These are phyloP conservation scores for Siphlonurus alternatus DNA, from an alignment of 2,888 invertebrate species.

Conservation along the genomic window DNA sequence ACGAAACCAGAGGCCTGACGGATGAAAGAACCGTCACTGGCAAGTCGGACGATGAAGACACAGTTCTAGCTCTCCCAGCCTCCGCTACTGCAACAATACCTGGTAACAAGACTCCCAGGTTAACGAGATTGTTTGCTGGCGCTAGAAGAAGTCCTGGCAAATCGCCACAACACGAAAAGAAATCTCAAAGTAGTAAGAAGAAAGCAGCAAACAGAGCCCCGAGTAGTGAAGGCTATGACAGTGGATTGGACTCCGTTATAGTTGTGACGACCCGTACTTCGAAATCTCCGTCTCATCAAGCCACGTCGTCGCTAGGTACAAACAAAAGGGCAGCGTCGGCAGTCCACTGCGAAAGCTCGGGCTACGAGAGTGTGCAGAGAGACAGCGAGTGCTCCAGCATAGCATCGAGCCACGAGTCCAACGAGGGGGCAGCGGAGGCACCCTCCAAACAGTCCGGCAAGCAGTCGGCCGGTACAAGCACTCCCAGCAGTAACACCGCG, in stretches of 20 bases:
- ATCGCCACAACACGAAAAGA: conserved; percentile 5
- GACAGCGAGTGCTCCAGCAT: conserved; percentile 79
- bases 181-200: conserved; percentile 6
- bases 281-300: conserved; percentile 50
- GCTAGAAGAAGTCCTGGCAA: conserved; percentile 10
- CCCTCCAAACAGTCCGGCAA: neutral
- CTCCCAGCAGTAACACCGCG: neutral
- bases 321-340: conserved; percentile 42
- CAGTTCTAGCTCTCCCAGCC: conserved; percentile 25
- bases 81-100: conserved; percentile 20
- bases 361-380: conserved; percentile 78
- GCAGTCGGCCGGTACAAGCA: neutral
- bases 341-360: conserved; percentile 59
- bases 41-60: conserved; percentile 26
- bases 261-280: conserved; percentile 47
- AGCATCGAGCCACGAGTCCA: conserved; percentile 41
- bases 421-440: conserved; percentile 12
- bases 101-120: conserved; percentile 10
- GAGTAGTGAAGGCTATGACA: conserved; percentile 54
- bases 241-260: conserved; percentile 59
- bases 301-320: conserved; percentile 5
- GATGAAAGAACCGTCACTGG: conserved; percentile 23
- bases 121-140: conserved; percentile 12
- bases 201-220: conserved; percentile 4
- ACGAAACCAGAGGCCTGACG: neutral